Evolutionary conservation across 1,140 invertebrate genomes (phyloP).

Genomic region (Hycleus phaleratus): DNA sequence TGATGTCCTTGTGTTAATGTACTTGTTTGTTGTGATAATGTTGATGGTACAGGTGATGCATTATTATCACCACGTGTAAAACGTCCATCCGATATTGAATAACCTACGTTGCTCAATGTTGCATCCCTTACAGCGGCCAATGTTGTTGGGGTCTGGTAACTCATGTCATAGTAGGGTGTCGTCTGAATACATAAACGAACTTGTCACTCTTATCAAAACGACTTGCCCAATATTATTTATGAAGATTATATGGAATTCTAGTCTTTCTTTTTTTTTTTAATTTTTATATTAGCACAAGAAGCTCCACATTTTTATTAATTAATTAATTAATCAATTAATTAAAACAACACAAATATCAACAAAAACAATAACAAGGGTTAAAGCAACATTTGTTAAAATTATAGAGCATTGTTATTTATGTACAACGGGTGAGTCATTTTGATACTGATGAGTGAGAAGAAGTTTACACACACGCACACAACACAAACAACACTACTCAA

Average conservation of each 20-base stretch:
- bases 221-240: slow-evolving; percentile 6
- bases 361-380: slow-evolving; percentile 3
- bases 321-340: too few relatives aligned
- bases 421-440: slow-evolving; percentile 25
- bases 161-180: slow-evolving; percentile 58
- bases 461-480: slow-evolving; percentile 47
- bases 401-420: slow-evolving; percentile 1
- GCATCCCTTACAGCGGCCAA: slow-evolving; percentile 56
- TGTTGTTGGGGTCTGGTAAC: slow-evolving; percentile 55
- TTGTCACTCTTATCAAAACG: slow-evolving; percentile 25
- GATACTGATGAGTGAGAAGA: slow-evolving; percentile 28
- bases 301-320: too few relatives aligned
- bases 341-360: background rate
- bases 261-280: too few relatives aligned
- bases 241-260: too few relatives aligned
- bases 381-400: background rate
- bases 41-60: slow-evolving; percentile 60
- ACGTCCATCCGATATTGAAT: slow-evolving; percentile 67
- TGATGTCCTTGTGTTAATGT: slow-evolving; percentile 46
- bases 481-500: background rate
- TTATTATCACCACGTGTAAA: slow-evolving; percentile 75
- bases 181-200: slow-evolving; percentile 34
- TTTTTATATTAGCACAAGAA: too few relatives aligned
- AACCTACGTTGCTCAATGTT: slow-evolving; percentile 61
- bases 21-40: slow-evolving; percentile 34